Evolutionary conservation across 2,888 invertebrate genomes (phyloP), one percentile per base, ranked within the genome.

Genomic region (Pseudolycoriella hygida): DNA sequence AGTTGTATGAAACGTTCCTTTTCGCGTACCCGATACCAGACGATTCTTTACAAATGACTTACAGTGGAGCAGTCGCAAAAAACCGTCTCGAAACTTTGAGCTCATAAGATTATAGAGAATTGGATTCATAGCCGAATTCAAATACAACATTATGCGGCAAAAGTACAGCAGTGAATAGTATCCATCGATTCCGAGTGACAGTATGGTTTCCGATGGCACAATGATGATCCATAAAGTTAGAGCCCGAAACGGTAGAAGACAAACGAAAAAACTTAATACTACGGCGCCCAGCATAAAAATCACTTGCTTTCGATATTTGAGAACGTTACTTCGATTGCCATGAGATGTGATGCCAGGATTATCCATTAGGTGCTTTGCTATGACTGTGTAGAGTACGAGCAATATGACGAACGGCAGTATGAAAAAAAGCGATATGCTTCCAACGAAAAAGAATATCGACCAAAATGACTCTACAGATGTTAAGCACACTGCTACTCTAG

Each of bases 81-180:
- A 86, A 3, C 85, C 86, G 43, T 79, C 78, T 8, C 90, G 74
- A 66, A 92, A 92, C 60, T 89, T 90, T 1, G 88, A 84, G 47
- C 88, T 88, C 80, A 90, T 87, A 46, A 90, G 72, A 61, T 89
- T 90, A 66, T 92, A 92, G 44, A 92, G 67, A 55, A 90, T 84
- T 11, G 90, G 90, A 69, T 92, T 92, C 46, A 89, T 77, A 11
- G 89, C 89, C 42, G 89, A 89, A 64, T 92, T 90, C 45, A 89
- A 72, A 66, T 89, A 88, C 52, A 87, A 68, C 82, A 90, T 84
- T 45, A 88, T 78, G 52, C 90, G 76, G 58, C 83, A 83, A 65
- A 88, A 83, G 64, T 84, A 87, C 50, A 90, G 68, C 49, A 89
- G 68, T 60, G 79, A 81, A 65, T 83, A 87, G 63, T 85, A 90